Evolutionary conservation across 92 coral and sea anemone species (phyloP).

Genomic region (Porites lobata): DNA sequence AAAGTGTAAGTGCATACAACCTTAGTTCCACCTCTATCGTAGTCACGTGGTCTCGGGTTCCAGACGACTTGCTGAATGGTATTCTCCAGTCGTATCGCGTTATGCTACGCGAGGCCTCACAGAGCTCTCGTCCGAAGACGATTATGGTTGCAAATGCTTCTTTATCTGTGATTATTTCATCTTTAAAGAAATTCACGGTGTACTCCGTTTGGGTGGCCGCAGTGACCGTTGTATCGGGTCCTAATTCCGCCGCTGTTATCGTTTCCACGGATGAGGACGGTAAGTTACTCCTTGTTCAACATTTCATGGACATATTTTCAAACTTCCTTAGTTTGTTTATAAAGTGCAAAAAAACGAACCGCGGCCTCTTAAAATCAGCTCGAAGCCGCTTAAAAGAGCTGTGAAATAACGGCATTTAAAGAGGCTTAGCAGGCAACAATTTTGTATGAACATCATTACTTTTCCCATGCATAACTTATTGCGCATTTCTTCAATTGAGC

Average conservation of each 20-base stretch:
- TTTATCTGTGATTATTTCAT: not conserved
- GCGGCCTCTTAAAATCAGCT: too few relatives aligned
- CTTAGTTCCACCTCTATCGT: constrained; percentile 35
- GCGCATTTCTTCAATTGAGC: too few relatives aligned
- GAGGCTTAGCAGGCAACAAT: too few relatives aligned
- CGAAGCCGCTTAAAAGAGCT: too few relatives aligned
- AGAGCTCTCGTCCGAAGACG: not conserved
- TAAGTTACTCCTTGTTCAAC: constrained; percentile 11
- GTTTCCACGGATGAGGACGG: constrained; percentile 76
- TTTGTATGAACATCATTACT: too few relatives aligned
- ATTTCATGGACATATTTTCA: too few relatives aligned
- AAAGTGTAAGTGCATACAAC: constrained; percentile 6
- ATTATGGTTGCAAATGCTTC: not conserved
- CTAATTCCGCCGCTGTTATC: constrained; percentile 25
- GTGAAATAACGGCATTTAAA: too few relatives aligned
- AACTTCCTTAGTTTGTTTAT: not conserved
- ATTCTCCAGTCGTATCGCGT: constrained; percentile 26
- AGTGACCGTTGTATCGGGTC: constrained; percentile 61
- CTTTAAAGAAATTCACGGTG: constrained; percentile 63
- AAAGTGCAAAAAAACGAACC: too few relatives aligned
- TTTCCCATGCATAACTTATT: too few relatives aligned
- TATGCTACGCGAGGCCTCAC: not conserved
- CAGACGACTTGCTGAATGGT: constrained; percentile 16
- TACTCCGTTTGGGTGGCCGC: constrained; percentile 71
- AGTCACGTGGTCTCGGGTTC: constrained; percentile 34